Conservation (phyloP, 2,888 invertebrate species). For the Coenonympha glycerion region DNA sequence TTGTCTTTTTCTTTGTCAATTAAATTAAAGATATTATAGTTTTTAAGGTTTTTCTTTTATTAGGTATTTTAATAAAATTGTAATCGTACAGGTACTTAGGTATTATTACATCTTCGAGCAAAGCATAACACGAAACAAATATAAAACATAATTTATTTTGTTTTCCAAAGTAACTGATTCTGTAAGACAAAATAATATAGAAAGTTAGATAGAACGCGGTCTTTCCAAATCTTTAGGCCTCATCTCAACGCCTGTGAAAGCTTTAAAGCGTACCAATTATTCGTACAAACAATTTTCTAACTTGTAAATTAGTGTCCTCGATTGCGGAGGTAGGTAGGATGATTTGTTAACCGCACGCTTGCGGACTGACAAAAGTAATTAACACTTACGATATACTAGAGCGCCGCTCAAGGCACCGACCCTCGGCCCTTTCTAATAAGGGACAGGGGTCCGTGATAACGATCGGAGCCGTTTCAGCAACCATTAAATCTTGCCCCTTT, state of each 20-base stretch:
- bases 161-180: no score
- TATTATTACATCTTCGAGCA: no score
- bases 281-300: slow-evolving; percentile 67
- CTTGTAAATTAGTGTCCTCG: slow-evolving; percentile 59
- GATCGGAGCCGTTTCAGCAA: slow-evolving; percentile 44
- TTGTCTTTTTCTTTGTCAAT: no score
- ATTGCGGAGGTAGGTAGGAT: slow-evolving; percentile 43
- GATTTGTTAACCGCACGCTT: slow-evolving; percentile 65
- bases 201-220: no score
- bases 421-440: slow-evolving; percentile 55
- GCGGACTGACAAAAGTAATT: slow-evolving; percentile 71
- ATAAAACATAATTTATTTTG: no score
- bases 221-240: no score
- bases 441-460: slow-evolving; percentile 50
- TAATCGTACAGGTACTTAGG: no score
- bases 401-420: slow-evolving; percentile 59
- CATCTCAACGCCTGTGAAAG: not conserved
- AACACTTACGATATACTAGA: slow-evolving; percentile 68
- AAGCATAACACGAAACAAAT: no score
- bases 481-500: slow-evolving; percentile 37
- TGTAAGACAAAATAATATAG: no score
- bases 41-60: no score
- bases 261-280: slow-evolving; percentile 53
- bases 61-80: no score
- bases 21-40: no score